phyloP scores from a whole-genome alignment of 2,113 vertebrate species.

The Otis tarda region DNA sequence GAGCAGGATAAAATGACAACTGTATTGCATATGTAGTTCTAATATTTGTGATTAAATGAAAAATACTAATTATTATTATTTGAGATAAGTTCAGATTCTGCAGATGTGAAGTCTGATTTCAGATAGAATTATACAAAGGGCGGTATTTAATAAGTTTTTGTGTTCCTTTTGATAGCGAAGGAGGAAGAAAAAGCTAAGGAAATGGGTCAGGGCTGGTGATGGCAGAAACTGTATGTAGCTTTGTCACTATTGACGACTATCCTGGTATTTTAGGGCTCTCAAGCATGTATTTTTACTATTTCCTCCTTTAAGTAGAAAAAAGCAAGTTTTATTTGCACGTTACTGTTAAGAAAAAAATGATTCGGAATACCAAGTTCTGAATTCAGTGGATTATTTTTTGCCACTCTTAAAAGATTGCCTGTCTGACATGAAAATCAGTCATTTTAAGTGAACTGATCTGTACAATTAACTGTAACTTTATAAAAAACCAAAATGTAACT shows the following conservation, averaged over 20 bases:
- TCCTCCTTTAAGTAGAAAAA: not conserved
- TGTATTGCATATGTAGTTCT: not conserved
- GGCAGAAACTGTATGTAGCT: not conserved
- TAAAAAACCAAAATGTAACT: not conserved
- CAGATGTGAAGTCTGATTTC: not conserved
- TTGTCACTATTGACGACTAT: accelerated
- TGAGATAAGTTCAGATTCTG: not conserved
- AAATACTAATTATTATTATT: not conserved
- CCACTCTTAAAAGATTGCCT: not conserved
- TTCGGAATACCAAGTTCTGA: not conserved
- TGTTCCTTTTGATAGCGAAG: not conserved
- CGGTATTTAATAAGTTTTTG: not conserved
- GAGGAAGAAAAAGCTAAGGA: not conserved
- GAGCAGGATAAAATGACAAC: not conserved
- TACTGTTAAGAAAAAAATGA: not conserved
- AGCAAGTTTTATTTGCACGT: not conserved
- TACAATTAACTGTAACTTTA: not conserved
- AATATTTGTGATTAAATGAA: not conserved
- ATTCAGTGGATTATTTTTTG: not conserved
- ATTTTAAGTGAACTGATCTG: not conserved
- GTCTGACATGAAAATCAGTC: not conserved
- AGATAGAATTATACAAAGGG: not conserved
- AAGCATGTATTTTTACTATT: not conserved
- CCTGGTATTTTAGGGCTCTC: not conserved
- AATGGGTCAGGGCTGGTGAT: not conserved